Evolutionary conservation across 23 tunicate genomes (phyloP).

Genomic region (Halocynthia aurantium): DNA sequence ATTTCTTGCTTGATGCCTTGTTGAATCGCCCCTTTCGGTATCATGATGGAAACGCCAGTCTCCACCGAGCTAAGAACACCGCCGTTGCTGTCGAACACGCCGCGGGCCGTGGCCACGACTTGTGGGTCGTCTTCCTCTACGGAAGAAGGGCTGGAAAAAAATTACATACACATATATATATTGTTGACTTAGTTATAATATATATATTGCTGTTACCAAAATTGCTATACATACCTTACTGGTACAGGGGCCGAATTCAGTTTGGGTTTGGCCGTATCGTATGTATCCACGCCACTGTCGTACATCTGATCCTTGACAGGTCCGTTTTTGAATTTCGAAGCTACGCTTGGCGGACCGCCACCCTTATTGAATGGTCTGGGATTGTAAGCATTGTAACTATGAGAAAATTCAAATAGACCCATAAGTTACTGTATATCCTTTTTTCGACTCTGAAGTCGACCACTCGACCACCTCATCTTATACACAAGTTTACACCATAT

Average conservation of each 20-base stretch:
- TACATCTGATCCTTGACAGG: constrained; percentile 74
- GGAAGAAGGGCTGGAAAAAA: constrained; percentile 31
- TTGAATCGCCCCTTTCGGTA: constrained; percentile 94
- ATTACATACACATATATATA: too few species aligned
- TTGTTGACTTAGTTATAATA: too few species aligned
- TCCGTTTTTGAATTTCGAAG: constrained; percentile 23
- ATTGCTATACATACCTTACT: constrained; percentile 35
- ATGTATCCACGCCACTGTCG: constrained; percentile 94
- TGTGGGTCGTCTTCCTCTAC: constrained; percentile 71
- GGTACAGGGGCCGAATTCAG: constrained; percentile 33
- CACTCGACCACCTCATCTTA: too few species aligned
- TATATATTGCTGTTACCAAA: too few species aligned
- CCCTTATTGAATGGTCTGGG: constrained; percentile 54
- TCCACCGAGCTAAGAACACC: constrained; percentile 93
- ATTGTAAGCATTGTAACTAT: constrained; percentile 32
- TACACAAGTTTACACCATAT: too few species aligned
- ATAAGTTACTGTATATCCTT: too few species aligned
- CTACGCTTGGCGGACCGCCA: background rate
- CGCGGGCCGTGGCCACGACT: constrained; percentile 93
- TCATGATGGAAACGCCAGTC: constrained; percentile 92
- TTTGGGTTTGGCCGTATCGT: constrained; percentile 73
- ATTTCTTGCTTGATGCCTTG: constrained; percentile 76
- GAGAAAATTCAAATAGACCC: background rate
- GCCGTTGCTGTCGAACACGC: constrained; percentile 88
- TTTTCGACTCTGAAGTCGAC: too few species aligned